Evolutionary conservation across 2,888 invertebrate genomes (phyloP).

Genomic region (Trisateles emortualis): DNA sequence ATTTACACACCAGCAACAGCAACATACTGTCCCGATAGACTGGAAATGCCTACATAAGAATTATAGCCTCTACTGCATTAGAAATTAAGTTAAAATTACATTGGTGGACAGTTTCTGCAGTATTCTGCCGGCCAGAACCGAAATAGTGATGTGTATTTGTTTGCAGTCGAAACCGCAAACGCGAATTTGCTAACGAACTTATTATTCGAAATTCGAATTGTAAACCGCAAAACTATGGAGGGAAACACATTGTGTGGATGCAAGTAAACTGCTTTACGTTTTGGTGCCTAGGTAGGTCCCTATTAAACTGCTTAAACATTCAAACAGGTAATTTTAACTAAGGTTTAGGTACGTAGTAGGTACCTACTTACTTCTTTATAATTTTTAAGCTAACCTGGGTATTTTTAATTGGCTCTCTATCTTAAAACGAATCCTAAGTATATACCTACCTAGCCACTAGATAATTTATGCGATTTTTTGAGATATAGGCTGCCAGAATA

Average conservation of each 20-base stretch:
- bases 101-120: constrained; percentile 32
- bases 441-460: too few species aligned
- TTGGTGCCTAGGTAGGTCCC: too few species aligned
- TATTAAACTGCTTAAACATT: too few species aligned
- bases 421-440: too few species aligned
- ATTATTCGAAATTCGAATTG: constrained; percentile 67
- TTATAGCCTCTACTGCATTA: neutral
- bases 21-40: constrained; percentile 15
- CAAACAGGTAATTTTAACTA: too few species aligned
- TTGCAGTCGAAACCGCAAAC: constrained; percentile 61
- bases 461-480: too few species aligned
- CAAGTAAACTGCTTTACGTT: too few species aligned
- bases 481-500: too few species aligned
- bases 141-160: constrained; percentile 64
- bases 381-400: too few species aligned
- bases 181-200: constrained; percentile 73
- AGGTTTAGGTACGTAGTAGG: too few species aligned
- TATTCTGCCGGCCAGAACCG: constrained; percentile 53
- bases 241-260: neutral
- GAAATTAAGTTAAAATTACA: constrained; percentile 21
- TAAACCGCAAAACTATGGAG: constrained; percentile 50
- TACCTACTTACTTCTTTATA: too few species aligned
- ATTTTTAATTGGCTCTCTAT: too few species aligned
- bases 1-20: constrained; percentile 25
- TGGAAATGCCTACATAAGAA: constrained; percentile 7